These are phyloP conservation scores for Morone saxatilis DNA, from an alignment of 2,113 vertebrate species.

Conservation along the genomic window DNA sequence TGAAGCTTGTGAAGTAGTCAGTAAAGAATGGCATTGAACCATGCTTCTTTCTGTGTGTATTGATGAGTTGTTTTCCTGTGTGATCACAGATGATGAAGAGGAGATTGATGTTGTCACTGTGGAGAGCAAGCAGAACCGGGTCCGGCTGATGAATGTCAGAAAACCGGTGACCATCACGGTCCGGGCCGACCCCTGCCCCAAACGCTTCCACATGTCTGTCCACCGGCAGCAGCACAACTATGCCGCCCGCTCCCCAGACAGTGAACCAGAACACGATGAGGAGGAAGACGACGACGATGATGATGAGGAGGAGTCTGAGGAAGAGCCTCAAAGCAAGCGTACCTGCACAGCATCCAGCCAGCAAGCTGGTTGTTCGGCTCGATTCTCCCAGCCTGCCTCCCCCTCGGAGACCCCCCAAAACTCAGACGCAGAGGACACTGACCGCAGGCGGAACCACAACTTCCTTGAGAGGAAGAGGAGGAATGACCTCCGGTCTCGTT, in stretches of 20 bases:
- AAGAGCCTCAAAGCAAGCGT: slow-evolving; percentile 74
- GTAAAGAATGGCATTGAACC: background rate
- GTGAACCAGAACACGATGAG: slow-evolving; percentile 69
- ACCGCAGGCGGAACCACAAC: slow-evolving; percentile 95
- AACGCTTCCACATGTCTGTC: slow-evolving; percentile 94
- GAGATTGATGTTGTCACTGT: slow-evolving; percentile 97
- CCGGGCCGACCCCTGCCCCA: slow-evolving; percentile 91
- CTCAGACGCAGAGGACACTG: slow-evolving; percentile 92
- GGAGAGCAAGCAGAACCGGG: slow-evolving; percentile 92
- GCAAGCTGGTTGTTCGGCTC: background rate
- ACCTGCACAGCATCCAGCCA: slow-evolving; percentile 39
- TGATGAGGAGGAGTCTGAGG: slow-evolving; percentile 36
- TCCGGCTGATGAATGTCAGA: slow-evolving; percentile 84
- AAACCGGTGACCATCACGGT: slow-evolving; percentile 93
- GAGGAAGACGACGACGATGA: slow-evolving; percentile 30
- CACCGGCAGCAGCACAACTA: slow-evolving; percentile 98
- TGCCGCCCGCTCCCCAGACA: slow-evolving; percentile 91
- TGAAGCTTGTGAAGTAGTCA: background rate
- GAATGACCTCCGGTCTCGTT: slow-evolving; percentile 93
- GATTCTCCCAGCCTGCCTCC: slow-evolving; percentile 52
- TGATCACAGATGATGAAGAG: slow-evolving; percentile 83
- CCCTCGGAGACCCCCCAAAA: slow-evolving; percentile 78
- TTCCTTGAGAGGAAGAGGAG: slow-evolving; percentile 94
- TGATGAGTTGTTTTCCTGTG: slow-evolving; percentile 45
- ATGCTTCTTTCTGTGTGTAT: background rate